Evolutionary conservation across 2,888 invertebrate genomes (phyloP).

Genomic region (Halictus ligatus): DNA sequence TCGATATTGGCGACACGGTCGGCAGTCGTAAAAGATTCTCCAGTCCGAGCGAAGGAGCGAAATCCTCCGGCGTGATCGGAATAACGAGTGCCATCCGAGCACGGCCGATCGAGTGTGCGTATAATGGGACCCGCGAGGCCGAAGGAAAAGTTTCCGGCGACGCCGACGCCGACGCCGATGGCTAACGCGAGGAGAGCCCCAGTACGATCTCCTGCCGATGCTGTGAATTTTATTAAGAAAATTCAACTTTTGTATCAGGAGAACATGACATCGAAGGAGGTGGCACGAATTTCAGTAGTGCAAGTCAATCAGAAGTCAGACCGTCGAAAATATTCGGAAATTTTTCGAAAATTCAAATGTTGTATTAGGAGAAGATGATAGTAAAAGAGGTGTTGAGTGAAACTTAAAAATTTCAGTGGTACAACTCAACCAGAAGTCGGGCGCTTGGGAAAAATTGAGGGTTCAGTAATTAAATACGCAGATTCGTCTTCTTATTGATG

Average conservation of each 20-base stretch:
- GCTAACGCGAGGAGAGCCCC: slow-evolving; percentile 30
- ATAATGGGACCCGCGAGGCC: slow-evolving; percentile 65
- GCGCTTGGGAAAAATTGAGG: too few relatives aligned
- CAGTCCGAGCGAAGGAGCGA: slow-evolving; percentile 50
- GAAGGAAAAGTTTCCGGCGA: slow-evolving; percentile 50
- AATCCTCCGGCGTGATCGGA: slow-evolving; percentile 71
- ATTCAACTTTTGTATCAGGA: neutral
- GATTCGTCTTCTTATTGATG: too few relatives aligned
- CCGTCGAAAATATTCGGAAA: too few relatives aligned
- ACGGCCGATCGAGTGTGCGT: slow-evolving; percentile 64
- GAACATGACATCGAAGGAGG: too few relatives aligned
- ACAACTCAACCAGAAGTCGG: too few relatives aligned
- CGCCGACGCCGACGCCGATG: neutral
- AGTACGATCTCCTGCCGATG: slow-evolving; percentile 58
- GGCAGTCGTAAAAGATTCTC: slow-evolving; percentile 71
- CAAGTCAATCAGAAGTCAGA: too few relatives aligned
- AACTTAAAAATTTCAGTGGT: too few relatives aligned
- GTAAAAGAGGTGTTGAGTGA: too few relatives aligned
- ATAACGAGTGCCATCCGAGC: slow-evolving; percentile 65
- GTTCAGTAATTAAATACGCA: too few relatives aligned
- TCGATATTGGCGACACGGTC: slow-evolving; percentile 68
- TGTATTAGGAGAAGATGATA: too few relatives aligned
- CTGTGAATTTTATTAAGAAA: slow-evolving; percentile 70
- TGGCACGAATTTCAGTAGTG: too few relatives aligned
- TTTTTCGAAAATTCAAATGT: too few relatives aligned